Conservation (phyloP, 2,888 invertebrate genomes). For the Drosophila gaucha region DNA sequence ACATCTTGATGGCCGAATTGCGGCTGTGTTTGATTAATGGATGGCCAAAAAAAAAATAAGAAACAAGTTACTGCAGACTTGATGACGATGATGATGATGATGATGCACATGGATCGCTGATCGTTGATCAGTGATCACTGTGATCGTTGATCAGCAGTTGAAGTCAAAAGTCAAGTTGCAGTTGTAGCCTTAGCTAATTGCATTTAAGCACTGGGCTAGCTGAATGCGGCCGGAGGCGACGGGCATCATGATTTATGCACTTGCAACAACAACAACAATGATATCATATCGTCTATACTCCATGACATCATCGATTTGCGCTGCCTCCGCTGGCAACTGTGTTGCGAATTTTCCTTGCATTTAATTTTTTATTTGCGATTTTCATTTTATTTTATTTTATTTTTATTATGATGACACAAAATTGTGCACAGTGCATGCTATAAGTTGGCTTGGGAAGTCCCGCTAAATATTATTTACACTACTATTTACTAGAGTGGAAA, state of each 20-base stretch:
- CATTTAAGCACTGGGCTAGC: constrained; percentile 35
- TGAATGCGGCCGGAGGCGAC: constrained; percentile 38
- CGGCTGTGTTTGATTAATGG: constrained; percentile 68
- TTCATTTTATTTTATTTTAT: too few relatives aligned
- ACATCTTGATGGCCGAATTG: constrained; percentile 73
- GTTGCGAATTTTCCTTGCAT: constrained; percentile 11
- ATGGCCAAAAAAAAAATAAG: constrained; percentile 10
- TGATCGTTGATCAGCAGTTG: constrained; percentile 15
- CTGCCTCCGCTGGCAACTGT: constrained; percentile 20
- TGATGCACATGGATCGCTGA: constrained; percentile 8
- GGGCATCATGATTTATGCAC: constrained; percentile 48
- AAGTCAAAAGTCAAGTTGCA: constrained; percentile 33
- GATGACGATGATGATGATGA: constrained; percentile 17
- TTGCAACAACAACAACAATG: constrained; percentile 25
- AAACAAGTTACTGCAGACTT: constrained; percentile 16
- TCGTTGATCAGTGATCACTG: constrained; percentile 10
- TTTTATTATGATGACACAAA: constrained; percentile 1
- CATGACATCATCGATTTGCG: constrained; percentile 49
- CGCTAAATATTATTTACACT: neutral
- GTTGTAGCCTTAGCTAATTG: constrained; percentile 49
- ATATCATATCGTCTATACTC: constrained; percentile 39
- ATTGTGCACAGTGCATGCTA: neutral
- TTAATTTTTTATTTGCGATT: neutral
- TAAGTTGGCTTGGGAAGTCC: neutral
- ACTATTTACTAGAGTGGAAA: neutral